These are phyloP conservation scores for Tetrapedia diversipes DNA, from an alignment of 2,888 invertebrate genomes.

Conservation along the genomic window DNA sequence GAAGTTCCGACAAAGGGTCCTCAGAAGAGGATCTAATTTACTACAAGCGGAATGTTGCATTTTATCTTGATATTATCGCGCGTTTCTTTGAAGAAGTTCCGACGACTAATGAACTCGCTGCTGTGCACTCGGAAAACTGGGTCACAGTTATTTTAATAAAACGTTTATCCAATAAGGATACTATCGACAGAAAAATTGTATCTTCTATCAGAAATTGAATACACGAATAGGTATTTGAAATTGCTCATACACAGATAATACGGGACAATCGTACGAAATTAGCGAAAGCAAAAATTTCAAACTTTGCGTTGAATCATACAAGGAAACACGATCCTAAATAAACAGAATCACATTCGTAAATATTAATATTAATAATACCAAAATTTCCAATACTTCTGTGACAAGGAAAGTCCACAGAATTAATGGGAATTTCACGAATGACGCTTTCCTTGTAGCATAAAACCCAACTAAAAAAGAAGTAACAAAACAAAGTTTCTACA, in stretches of 20 bases:
- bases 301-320: not conserved
- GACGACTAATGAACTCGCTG: constrained; percentile 19
- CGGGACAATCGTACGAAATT: no score
- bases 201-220: not conserved
- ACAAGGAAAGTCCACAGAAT: no score
- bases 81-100: constrained; percentile 37
- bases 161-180: not conserved
- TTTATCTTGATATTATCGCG: constrained; percentile 47
- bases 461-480: not conserved
- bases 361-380: not conserved
- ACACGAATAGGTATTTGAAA: no score
- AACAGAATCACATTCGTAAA: no score
- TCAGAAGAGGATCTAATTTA: constrained; percentile 34
- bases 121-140: constrained; percentile 13
- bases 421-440: no score
- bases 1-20: constrained; percentile 37
- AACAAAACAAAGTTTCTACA: no score
- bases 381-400: not conserved
- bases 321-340: not conserved
- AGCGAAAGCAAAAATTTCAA: not conserved
- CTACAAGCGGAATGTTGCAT: constrained; percentile 18
- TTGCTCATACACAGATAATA: no score
- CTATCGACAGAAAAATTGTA: not conserved
- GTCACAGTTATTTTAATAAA: constrained; percentile 23
- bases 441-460: not conserved